Base-by-base conservation (phyloP, 2,797 vertebrate species). In the Heteromormyrus szaboi region DNA sequence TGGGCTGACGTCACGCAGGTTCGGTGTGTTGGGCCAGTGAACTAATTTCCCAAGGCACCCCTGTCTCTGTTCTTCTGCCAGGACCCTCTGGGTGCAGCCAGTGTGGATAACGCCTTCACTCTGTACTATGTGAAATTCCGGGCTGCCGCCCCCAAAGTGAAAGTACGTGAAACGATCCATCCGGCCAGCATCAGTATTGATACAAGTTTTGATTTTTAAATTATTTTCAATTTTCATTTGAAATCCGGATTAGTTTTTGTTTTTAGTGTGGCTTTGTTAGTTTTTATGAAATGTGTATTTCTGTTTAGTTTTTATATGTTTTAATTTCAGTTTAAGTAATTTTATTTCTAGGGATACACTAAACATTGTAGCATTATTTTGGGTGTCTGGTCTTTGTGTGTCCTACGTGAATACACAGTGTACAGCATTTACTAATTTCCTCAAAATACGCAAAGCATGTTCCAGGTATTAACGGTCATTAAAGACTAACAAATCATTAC, bases 111-210 rank as follows among this genome's bases (percentile, higher is more conserved):
- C 89, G 98, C 98, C 91, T 99, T 99, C 91, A 99, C 99, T 0
- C 94, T 99, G 2, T 99, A 99, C 93, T 99, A 99, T 90, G 97
- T 99, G 22, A 99, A 98, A 93, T 99, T 99, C 92, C 95, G 99
- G 96, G 97, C 97, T 68, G 97, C 98, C 91, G 97, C 98, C 88
- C 99, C 98, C 33, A 99, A 99, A 98, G 97, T 99, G 93, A 96
- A 97, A 93, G 99, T 99, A 94, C 97, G 97, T 97, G 85, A 37
- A 17, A 22, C 11, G 51, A 9, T 33, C 65, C 65, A 37, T 72
- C 65, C 4, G 65, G 65, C 65, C 65, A 17, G 12, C 65, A 37
- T 37, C 65, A 72, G 29, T 68, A 68, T 68, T 33, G 25, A 68
- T 68, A 68, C 65, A 68, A 68, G 29, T 68, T 33, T 68, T 33